Evolutionary conservation across 92 coral and sea anemone genomes (phyloP), one percentile per base, ranked within the genome.

Genomic region (Plumapathes pennacea): DNA sequence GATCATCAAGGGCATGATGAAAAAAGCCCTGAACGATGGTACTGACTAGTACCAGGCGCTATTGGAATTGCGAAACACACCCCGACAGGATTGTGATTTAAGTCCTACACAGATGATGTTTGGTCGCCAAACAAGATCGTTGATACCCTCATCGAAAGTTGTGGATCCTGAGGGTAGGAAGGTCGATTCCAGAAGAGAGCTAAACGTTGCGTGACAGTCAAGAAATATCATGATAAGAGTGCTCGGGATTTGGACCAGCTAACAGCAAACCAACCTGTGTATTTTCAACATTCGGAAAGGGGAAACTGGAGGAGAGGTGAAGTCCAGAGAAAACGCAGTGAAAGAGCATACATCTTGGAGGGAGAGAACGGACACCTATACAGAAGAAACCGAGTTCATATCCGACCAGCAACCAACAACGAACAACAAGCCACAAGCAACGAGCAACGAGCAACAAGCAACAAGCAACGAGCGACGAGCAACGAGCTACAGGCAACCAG

Each of bases 21-120:
- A 10, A 24, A 44, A 44, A 44, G 50, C 50, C 20, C 50, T 14
- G 15, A 24, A 19, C 8, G 19, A 44, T 44, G 50, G 50, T 44
- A 44, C 21, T 7, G 77, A 70, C 42, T 38, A 11, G 24, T 57
- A 57, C 17, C 15, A 45, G 27, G 60, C 50, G 0, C 27, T 57
- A n/a, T 31, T 70, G 3, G 68, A 57, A 37, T 39, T 22, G 18
- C 2, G 69, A 18, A 71, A 71, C 61, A 71, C 78, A 21, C 72
- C 64, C 5, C 53, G 70, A 4, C 56, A 72, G 12, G 64, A 60
- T 22, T 46, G 61, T 4, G 37, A 25, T 17, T 47, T 23, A 1
- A 51, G 71, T 33, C 71, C 71, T 6, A 64, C 71, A 3, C n/a
- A 52, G 33, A 72, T 38, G 64, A 50, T 72, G 80, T 59, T 71